A percentile compares a stretch with the other conserved stretches of the same genome.
phyloP scores from a whole-genome alignment of 53 echinoderm and acorn worm genomes.

The Astropecten irregularis region DNA sequence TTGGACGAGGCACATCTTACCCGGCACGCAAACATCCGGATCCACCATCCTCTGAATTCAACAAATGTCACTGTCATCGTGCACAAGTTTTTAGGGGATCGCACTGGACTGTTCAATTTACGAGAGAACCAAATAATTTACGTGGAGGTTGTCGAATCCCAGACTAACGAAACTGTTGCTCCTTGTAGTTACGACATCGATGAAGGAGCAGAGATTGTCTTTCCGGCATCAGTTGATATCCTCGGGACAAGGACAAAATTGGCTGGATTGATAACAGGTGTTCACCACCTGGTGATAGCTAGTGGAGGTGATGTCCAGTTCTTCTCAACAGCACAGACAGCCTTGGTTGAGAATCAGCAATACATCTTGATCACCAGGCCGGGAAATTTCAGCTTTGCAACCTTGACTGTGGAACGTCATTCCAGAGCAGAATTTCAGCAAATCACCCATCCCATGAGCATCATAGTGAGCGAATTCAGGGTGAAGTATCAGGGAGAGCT shows the following conservation, averaged over 20 bases:
- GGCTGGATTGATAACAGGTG: constrained; percentile 80
- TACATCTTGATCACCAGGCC: constrained; percentile 71
- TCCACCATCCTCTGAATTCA: constrained; percentile 68
- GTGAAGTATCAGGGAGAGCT: constrained; percentile 86
- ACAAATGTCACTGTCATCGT: constrained; percentile 83
- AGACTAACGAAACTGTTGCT: constrained; percentile 82
- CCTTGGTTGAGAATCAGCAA: constrained; percentile 75
- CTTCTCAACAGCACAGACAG: constrained; percentile 84
- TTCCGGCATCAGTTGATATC: constrained; percentile 78
- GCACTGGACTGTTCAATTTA: constrained; percentile 78
- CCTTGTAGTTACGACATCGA: constrained; percentile 85
- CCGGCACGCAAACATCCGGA: constrained; percentile 80
- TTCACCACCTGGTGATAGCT: constrained; percentile 78
- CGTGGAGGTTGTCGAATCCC: constrained; percentile 87
- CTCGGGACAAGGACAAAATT: constrained; percentile 71
- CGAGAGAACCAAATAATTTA: constrained; percentile 73
- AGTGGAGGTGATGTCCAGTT: constrained; percentile 73
- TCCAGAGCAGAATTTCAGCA: constrained; percentile 80
- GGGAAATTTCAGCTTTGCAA: constrained; percentile 88
- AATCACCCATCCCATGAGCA: constrained; percentile 73
- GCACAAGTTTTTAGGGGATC: constrained; percentile 83
- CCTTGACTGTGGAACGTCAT: constrained; percentile 73
- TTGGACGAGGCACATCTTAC: constrained; percentile 88
- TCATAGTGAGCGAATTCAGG: constrained; percentile 67
- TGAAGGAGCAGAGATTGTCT: constrained; percentile 85